A percentile compares a stretch with the other conserved stretches of the same genome.
Evolutionary conservation across 2,888 invertebrate species (phyloP).

Genomic region (Gari tellinella): DNA sequence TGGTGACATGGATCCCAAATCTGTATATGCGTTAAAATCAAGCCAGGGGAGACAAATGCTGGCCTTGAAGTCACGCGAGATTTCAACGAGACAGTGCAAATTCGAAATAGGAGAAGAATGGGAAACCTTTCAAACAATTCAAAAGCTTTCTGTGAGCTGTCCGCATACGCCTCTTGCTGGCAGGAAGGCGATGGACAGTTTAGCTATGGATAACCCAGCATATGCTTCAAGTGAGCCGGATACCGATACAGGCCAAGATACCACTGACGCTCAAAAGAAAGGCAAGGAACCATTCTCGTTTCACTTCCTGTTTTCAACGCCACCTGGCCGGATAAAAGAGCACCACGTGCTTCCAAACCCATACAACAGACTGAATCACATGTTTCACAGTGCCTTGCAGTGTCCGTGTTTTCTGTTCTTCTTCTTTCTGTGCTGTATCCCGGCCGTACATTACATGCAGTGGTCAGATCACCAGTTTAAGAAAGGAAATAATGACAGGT

Average conservation of each 20-base stretch:
- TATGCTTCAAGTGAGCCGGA: conserved; percentile 46
- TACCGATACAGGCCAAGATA: conserved; percentile 28
- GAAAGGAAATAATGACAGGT: conserved; percentile 55
- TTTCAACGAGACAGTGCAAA: conserved; percentile 51
- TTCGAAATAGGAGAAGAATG: conserved; percentile 70
- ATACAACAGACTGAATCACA: conserved; percentile 68
- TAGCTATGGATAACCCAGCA: conserved; percentile 23
- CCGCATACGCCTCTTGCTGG: conserved; percentile 57
- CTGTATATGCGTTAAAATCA: too few relatives aligned
- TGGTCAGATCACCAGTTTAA: conserved; percentile 66
- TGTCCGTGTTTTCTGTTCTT: conserved; percentile 74
- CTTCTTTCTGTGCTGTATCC: conserved; percentile 73
- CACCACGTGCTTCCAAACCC: conserved; percentile 65
- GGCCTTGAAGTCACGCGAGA: conserved; percentile 37
- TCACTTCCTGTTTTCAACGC: conserved; percentile 42
- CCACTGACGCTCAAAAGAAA: conserved; percentile 24
- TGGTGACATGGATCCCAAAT: too few relatives aligned
- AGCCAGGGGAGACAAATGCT: conserved; percentile 22
- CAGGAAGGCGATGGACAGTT: conserved; percentile 21
- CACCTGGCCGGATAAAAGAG: conserved; percentile 33
- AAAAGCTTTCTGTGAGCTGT: conserved; percentile 47
- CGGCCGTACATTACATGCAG: conserved; percentile 70
- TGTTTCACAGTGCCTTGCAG: conserved; percentile 64
- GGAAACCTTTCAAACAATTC: conserved; percentile 61
- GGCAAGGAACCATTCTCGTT: conserved; percentile 46